Evolutionary conservation across 1,140 invertebrate species (phyloP), one percentile per base, ranked within the genome.

Genomic region (Drosophila takahashii): DNA sequence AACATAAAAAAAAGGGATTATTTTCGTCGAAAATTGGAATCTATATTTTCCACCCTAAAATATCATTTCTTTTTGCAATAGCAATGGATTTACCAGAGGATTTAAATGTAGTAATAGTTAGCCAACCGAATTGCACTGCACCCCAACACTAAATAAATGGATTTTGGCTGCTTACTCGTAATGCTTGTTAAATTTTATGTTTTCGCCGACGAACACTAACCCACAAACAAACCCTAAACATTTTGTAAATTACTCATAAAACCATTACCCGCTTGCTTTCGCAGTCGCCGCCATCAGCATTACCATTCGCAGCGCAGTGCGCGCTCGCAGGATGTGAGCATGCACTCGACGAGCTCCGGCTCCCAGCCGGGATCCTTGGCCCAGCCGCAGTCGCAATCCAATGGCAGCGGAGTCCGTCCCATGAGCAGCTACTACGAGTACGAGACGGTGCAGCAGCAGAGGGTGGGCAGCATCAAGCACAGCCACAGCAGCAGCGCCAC

Each of bases 341-440:
- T 91, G 84, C 79, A 85, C 37, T 78, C 81, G 69, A 65, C 73
- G 39, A 61, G 58, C 52, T 77, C 81, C 13, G 37, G 54, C 1
- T 81, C 79, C n/a, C 59, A 60, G 36, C 16, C 73, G 34, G 59
- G 64, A 57, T 39, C 60, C 4, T 15, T 47, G 50, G 45, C 34
- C 22, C 52, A 39, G 41, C 74, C 18, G 53, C 66, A 64, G 37
- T 39, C 41, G 11, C 61, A 58, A 29, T n/a, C 48, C 8, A 80
- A 79, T 16, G 60, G 44, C 7, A 53, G 53, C 7, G 60, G 53
- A 3, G 15, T 80, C 42, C 93, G 96, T 9, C 96, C 96, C 11
- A 94, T 96, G 58, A 96, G 96, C 70, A 97, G 96, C 92, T 97
- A 95, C 92, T 97, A 96, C 89, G 96, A 97, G 92, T 97, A 97